phyloP scores from a whole-genome alignment of 2,888 invertebrate species.

The Oligia strigilis region DNA sequence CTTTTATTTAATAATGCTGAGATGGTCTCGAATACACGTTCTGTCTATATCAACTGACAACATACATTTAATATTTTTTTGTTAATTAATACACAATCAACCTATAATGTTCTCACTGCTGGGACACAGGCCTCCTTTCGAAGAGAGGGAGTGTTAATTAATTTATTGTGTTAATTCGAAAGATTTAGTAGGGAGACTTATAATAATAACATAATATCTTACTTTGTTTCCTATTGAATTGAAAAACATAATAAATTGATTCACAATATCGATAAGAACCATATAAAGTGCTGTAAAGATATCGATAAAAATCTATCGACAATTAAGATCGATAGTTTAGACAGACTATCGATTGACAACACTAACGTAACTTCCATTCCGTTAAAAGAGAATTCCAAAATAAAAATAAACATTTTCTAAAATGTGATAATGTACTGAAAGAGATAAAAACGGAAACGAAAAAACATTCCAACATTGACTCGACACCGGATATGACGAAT shows the following conservation, averaged over 20 bases:
- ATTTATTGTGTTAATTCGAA: conserved; percentile 2
- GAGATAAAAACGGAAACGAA: conserved; percentile 39
- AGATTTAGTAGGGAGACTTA: background rate
- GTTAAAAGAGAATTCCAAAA: conserved; percentile 44
- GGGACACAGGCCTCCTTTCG: too few species aligned
- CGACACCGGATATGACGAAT: conserved; percentile 69
- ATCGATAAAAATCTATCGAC: conserved; percentile 17
- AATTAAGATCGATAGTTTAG: background rate
- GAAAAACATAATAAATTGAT: conserved; percentile 1
- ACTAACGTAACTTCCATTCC: conserved; percentile 62
- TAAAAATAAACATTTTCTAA: conserved; percentile 5
- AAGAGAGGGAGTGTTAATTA: background rate
- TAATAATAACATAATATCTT: background rate
- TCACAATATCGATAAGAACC: background rate
- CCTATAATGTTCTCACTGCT: too few species aligned
- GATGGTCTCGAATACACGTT: conserved; percentile 11
- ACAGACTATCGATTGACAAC: conserved; percentile 1
- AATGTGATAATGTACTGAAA: conserved; percentile 47
- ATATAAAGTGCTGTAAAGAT: background rate
- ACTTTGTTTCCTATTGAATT: background rate
- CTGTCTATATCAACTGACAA: background rate
- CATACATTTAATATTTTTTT: background rate
- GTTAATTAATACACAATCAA: too few species aligned
- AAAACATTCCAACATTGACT: conserved; percentile 76
- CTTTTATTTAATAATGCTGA: background rate